Percentiles rank a stretch among this genome's conserved stretches.
phyloP scores from a whole-genome alignment of 1,140 invertebrate species.

The Yoshiicerus persimilis region DNA sequence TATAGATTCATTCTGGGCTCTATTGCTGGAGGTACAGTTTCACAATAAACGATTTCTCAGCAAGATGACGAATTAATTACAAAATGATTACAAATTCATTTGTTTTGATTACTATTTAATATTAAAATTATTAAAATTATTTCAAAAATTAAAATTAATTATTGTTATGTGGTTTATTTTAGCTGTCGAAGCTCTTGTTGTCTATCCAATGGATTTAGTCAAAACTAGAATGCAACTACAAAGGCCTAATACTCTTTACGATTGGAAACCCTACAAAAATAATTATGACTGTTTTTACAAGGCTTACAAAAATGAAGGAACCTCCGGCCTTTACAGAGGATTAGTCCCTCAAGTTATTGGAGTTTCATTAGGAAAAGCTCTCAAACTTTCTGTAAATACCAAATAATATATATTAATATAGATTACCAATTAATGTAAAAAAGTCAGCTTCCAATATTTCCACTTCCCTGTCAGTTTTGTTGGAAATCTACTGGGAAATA shows the following conservation, averaged over 20 bases:
- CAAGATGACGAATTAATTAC: background rate
- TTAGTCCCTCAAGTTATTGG: slow-evolving; percentile 31
- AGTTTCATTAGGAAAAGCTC: slow-evolving; percentile 34
- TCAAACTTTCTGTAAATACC: slow-evolving; percentile 37
- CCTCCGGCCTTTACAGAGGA: slow-evolving; percentile 30
- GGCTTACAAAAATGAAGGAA: slow-evolving; percentile 17
- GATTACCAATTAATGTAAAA: too few relatives aligned
- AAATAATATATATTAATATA: too few relatives aligned
- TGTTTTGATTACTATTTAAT: background rate
- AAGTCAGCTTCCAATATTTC: too few relatives aligned
- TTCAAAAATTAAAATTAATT: background rate
- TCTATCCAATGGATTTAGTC: slow-evolving; percentile 41
- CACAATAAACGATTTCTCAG: background rate
- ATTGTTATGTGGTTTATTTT: background rate
- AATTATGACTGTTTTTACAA: slow-evolving; percentile 38
- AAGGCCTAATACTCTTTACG: background rate
- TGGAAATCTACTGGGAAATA: too few relatives aligned
- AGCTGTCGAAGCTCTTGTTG: slow-evolving; percentile 27
- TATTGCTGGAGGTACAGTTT: slow-evolving; percentile 22
- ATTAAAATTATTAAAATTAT: background rate
- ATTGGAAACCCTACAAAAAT: slow-evolving; percentile 25
- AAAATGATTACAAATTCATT: too few relatives aligned
- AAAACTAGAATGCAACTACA: slow-evolving; percentile 42
- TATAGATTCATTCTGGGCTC: slow-evolving; percentile 36
- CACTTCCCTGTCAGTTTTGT: too few relatives aligned